Percentiles rank a stretch among this genome's conserved stretches.
Evolutionary conservation across 2,113 vertebrate species (phyloP).

Genomic region (Lophotis ruficrista): DNA sequence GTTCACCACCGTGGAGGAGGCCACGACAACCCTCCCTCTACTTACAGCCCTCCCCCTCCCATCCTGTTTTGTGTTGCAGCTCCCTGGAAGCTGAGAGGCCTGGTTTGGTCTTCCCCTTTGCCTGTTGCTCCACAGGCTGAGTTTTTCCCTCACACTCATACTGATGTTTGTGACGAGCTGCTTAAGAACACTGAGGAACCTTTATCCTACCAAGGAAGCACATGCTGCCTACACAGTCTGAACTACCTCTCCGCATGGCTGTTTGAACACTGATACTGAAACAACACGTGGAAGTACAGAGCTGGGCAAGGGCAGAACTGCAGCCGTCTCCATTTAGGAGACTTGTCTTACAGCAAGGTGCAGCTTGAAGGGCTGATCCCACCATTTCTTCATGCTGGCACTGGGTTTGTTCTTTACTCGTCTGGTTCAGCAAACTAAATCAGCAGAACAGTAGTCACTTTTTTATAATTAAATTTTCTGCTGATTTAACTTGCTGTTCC

Average conservation of each 20-base stretch:
- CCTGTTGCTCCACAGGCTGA: not conserved
- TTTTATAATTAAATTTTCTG: not conserved
- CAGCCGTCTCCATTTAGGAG: not conserved
- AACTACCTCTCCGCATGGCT: not conserved
- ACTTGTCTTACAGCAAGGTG: not conserved
- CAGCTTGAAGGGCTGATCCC: not conserved
- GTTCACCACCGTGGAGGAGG: not conserved
- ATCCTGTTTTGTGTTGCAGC: not conserved
- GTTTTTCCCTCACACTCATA: not conserved
- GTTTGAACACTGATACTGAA: not conserved
- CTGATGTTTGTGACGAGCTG: not conserved
- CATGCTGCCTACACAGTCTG: fast-evolving
- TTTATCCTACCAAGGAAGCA: not conserved
- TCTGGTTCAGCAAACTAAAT: not conserved
- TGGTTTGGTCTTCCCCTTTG: not conserved
- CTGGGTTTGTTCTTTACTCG: not conserved
- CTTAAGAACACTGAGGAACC: not conserved
- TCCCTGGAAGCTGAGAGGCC: not conserved
- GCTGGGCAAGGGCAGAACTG: not conserved
- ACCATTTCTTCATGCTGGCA: not conserved
- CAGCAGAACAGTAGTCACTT: not conserved
- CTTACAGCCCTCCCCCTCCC: not conserved
- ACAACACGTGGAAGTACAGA: not conserved
- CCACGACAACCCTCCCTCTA: not conserved
- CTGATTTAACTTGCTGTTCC: not conserved